Evolutionary conservation across 1,140 invertebrate genomes (phyloP).

Genomic region (Lamellibrachia luymesi): DNA sequence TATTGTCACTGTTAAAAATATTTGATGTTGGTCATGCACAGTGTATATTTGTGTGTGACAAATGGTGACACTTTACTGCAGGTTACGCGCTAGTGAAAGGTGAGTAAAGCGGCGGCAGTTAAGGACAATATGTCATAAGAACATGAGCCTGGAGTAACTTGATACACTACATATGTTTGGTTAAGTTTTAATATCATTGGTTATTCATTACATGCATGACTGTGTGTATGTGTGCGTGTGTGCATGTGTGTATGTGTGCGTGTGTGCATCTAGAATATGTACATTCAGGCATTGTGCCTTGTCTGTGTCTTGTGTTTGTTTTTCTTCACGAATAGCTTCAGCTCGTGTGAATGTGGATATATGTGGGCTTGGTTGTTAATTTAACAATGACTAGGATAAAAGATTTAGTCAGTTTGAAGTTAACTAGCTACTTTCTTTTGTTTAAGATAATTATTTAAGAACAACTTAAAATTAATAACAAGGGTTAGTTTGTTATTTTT

Average conservation of each 20-base stretch:
- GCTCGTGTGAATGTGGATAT: not conserved
- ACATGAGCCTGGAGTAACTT: conserved; percentile 15
- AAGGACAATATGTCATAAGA: not conserved
- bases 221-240: not conserved
- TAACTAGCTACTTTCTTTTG: no score
- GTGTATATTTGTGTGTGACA: not conserved
- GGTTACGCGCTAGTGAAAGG: not conserved
- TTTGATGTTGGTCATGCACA: not conserved
- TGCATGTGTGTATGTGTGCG: not conserved
- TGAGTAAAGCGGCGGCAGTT: not conserved
- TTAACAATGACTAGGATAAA: not conserved
- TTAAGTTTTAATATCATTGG: not conserved
- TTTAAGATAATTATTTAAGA: no score
- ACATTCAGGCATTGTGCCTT: not conserved
- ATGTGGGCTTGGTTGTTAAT: not conserved
- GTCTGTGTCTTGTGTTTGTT: not conserved
- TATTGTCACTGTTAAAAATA: not conserved
- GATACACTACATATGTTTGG: conserved; percentile 13
- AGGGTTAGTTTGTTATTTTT: no score
- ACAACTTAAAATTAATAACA: no score
- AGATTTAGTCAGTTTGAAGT: not conserved
- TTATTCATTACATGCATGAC: not conserved
- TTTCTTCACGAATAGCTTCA: conserved; percentile 19
- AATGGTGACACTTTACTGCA: not conserved
- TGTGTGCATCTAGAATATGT: conserved; percentile 2